phyloP scores from a whole-genome alignment of 2,888 invertebrate genomes.

The Xylocampa areola region DNA sequence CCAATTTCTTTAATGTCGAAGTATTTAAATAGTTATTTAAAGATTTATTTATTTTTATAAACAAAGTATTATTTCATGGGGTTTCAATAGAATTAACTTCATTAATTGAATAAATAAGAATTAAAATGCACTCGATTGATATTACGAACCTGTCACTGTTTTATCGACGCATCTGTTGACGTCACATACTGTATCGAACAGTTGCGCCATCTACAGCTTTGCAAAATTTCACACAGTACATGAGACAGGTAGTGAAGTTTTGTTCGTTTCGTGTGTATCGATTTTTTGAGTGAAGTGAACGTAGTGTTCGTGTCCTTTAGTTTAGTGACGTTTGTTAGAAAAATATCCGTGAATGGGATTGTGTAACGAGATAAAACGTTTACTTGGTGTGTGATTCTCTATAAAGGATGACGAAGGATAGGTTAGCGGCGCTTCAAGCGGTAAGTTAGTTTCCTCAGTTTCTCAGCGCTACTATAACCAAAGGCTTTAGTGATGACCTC shows the following conservation, averaged over 20 bases:
- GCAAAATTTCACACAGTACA: slow-evolving; percentile 65
- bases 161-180: slow-evolving; percentile 77
- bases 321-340: slow-evolving; percentile 93
- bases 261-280: slow-evolving; percentile 93
- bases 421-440: slow-evolving; percentile 98
- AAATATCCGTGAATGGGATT: slow-evolving; percentile 94
- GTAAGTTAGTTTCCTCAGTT: slow-evolving; percentile 90
- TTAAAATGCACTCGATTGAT: slow-evolving; percentile 28
- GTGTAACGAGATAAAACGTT: slow-evolving; percentile 92
- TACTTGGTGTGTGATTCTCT: slow-evolving; percentile 92
- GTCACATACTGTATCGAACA: slow-evolving; percentile 68
- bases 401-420: slow-evolving; percentile 97
- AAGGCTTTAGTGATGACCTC: slow-evolving; percentile 83
- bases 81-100: not conserved
- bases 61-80: not conserved
- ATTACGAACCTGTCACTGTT: slow-evolving; percentile 63
- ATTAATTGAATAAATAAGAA: not conserved
- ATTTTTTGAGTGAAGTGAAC: slow-evolving; percentile 93
- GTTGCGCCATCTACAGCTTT: slow-evolving; percentile 80
- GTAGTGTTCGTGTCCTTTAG: slow-evolving; percentile 93
- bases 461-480: slow-evolving; percentile 77
- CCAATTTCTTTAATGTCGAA: not conserved
- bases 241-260: slow-evolving; percentile 90
- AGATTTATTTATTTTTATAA: not conserved
- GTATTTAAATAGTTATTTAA: not conserved